Percentiles rank a stretch among this genome's conserved stretches.
phyloP scores from a whole-genome alignment of 23 tunicate genomes.

The Styela plicata region DNA sequence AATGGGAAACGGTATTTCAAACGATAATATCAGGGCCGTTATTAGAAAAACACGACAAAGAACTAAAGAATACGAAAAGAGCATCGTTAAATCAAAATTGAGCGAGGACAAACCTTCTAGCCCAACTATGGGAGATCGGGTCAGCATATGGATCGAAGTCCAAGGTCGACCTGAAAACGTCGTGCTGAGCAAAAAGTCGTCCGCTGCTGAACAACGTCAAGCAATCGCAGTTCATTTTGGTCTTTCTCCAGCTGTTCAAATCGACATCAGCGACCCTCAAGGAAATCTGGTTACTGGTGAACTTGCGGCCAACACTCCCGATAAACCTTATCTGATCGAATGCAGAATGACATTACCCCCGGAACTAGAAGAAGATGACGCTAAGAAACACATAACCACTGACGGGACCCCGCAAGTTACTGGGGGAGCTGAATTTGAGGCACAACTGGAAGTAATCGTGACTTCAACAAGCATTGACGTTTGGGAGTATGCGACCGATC shows the following conservation, averaged over 20 bases:
- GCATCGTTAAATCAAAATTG: not conserved
- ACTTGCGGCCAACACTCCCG: not conserved
- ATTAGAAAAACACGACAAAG: not conserved
- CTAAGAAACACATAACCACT: too few relatives aligned
- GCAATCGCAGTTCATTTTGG: not conserved
- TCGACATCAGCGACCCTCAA: not conserved
- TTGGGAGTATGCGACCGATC: constrained; percentile 28
- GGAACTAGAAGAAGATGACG: not conserved
- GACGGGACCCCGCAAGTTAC: too few relatives aligned
- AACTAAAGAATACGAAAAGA: not conserved
- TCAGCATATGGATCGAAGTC: constrained; percentile 2
- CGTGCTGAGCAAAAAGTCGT: not conserved
- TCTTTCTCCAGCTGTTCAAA: not conserved
- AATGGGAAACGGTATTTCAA: not conserved
- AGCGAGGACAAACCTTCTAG: not conserved
- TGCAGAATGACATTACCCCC: constrained; percentile 15
- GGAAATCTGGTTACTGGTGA: not conserved
- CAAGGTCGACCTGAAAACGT: constrained; percentile 11
- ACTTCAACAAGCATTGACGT: constrained; percentile 32
- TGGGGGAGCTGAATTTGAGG: not conserved
- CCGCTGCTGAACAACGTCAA: not conserved
- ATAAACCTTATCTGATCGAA: not conserved
- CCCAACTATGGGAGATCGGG: not conserved
- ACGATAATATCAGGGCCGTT: not conserved
- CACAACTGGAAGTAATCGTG: not conserved